phyloP scores from a whole-genome alignment of 35 echinoderm and acorn worm genomes.

The Eucidaris tribuloides region DNA sequence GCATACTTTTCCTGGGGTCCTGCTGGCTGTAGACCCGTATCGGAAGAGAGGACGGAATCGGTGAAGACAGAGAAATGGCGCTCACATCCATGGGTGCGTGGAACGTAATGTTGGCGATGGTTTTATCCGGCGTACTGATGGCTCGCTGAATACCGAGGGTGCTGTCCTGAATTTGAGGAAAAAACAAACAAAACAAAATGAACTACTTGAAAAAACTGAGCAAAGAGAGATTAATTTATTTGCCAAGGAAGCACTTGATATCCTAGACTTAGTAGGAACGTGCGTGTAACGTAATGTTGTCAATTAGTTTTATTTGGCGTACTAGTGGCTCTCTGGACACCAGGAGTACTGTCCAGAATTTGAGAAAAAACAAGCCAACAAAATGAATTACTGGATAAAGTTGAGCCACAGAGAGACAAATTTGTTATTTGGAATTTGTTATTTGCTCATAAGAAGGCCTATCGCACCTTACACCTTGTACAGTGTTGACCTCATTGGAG shows the following conservation, averaged over 20 bases:
- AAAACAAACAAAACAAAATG: not conserved
- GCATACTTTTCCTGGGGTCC: slow-evolving; percentile 51
- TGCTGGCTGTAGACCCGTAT: slow-evolving; percentile 68
- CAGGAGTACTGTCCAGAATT: no score
- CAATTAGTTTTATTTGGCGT: no score
- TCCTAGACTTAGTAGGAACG: no score
- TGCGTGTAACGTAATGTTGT: no score
- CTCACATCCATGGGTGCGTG: slow-evolving; percentile 42
- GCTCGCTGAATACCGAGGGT: slow-evolving; percentile 27
- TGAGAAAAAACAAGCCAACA: no score
- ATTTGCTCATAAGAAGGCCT: no score
- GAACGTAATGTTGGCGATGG: slow-evolving; percentile 87
- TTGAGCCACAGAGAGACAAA: no score
- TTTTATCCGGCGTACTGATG: slow-evolving; percentile 88
- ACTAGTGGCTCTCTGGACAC: no score
- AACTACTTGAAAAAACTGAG: not conserved
- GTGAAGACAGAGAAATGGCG: slow-evolving; percentile 32
- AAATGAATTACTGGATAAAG: no score
- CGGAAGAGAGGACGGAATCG: slow-evolving; percentile 73
- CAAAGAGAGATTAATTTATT: not conserved
- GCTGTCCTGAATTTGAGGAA: not conserved
- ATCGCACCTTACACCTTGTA: no score
- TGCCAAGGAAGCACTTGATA: not conserved
- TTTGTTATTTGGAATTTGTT: no score
- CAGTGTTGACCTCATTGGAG: no score